These are phyloP conservation scores for Augiades crinisus DNA, from an alignment of 2,888 invertebrate genomes.

Conservation along the genomic window DNA sequence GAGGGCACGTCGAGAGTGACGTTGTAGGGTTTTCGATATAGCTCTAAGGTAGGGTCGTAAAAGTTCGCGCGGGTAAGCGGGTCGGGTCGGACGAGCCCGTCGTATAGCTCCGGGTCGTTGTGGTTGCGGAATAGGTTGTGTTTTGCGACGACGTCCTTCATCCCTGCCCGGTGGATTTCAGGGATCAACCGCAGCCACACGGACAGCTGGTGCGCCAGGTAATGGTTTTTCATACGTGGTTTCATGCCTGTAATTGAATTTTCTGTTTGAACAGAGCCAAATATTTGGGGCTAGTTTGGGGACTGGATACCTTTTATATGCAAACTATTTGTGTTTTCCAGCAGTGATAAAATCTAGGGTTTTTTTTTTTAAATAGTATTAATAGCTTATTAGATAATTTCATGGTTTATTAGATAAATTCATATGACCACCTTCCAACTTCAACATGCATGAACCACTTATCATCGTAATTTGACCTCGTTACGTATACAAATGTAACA, in stretches of 20 bases:
- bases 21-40: constrained; percentile 83
- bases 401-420: too few relatives aligned
- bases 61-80: constrained; percentile 86
- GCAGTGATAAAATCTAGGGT: too few relatives aligned
- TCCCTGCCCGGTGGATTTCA: constrained; percentile 92
- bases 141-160: constrained; percentile 93
- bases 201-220: constrained; percentile 97
- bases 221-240: constrained; percentile 96
- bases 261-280: constrained; percentile 7
- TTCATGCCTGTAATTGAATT: constrained; percentile 89
- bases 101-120: constrained; percentile 93
- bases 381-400: too few relatives aligned
- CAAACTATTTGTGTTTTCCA: too few relatives aligned
- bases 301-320: not conserved
- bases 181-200: constrained; percentile 97
- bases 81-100: constrained; percentile 93
- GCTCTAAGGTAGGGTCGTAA: constrained; percentile 83
- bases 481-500: too few relatives aligned
- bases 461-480: too few relatives aligned
- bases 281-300: constrained; percentile 11
- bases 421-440: too few relatives aligned
- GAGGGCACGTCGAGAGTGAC: constrained; percentile 75
- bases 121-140: constrained; percentile 96
- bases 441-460: too few relatives aligned
- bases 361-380: too few relatives aligned